These are phyloP conservation scores for Rhegmatorhina hoffmannsi DNA, from an alignment of 2,113 vertebrate species.

Conservation along the genomic window DNA sequence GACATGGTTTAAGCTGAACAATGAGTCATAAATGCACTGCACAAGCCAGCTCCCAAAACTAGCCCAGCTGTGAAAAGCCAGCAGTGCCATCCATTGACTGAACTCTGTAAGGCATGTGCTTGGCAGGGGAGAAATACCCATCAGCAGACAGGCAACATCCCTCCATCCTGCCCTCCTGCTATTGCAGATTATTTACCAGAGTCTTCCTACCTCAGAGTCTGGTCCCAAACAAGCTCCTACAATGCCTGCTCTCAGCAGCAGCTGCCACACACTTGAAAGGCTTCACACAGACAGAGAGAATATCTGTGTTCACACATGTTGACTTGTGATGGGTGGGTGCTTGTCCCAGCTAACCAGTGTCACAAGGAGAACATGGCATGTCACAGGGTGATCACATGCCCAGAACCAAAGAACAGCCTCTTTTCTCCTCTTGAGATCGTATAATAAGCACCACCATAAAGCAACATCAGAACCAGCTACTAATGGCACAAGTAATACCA, in stretches of 20 bases:
- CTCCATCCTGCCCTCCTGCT: neutral
- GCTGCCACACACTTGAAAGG: neutral
- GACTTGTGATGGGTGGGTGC: neutral
- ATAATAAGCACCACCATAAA: neutral
- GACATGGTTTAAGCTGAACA: neutral
- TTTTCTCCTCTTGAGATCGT: neutral
- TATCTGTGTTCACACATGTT: neutral
- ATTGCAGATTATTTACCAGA: neutral
- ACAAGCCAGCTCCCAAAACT: neutral
- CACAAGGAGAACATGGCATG: neutral
- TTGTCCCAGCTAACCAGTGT: neutral
- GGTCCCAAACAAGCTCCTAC: neutral
- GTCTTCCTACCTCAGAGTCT: fast-evolving
- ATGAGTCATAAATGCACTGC: neutral
- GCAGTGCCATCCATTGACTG: conserved; percentile 64
- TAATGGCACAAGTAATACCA: neutral
- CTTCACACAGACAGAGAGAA: neutral
- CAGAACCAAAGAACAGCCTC: neutral
- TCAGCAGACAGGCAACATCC: neutral
- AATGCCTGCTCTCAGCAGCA: neutral
- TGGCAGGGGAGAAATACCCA: neutral
- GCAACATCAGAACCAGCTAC: neutral
- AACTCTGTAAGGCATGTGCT: conserved; percentile 19
- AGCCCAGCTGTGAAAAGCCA: conserved; percentile 10
- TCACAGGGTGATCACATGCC: neutral